Evolutionary conservation across 2,888 invertebrate genomes (phyloP).

Genomic region (Aleiodes alternator): DNA sequence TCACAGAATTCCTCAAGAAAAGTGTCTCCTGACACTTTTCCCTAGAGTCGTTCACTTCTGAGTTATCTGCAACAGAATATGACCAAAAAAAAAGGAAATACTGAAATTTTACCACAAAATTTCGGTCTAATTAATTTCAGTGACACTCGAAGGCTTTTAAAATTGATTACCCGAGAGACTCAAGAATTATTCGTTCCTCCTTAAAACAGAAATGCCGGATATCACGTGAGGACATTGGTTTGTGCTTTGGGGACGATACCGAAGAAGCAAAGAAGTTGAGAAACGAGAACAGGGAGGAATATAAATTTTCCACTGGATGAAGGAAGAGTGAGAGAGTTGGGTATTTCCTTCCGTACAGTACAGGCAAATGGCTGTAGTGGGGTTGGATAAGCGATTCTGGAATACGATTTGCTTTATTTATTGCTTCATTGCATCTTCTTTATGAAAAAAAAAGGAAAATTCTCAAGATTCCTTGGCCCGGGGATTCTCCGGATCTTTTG

Average conservation of each 20-base stretch:
- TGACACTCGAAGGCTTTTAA: neutral
- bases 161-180: constrained; percentile 14
- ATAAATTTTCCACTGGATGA: constrained; percentile 46
- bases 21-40: too few relatives aligned
- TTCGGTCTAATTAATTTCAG: neutral
- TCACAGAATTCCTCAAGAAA: too few relatives aligned
- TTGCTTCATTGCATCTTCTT: constrained; percentile 20
- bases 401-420: constrained; percentile 25
- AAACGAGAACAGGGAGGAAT: constrained; percentile 47
- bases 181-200: neutral
- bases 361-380: constrained; percentile 22
- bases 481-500: too few relatives aligned
- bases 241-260: constrained; percentile 39
- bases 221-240: constrained; percentile 13
- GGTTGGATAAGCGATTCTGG: constrained; percentile 24
- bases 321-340: neutral
- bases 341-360: constrained; percentile 21
- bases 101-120: too few relatives aligned
- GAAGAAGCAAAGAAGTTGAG: constrained; percentile 46
- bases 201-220: neutral
- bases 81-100: too few relatives aligned
- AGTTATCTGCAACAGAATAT: too few relatives aligned
- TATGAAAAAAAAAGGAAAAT: neutral
- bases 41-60: too few relatives aligned
- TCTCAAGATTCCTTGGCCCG: too few relatives aligned